Conservation (phyloP, 2,797 vertebrate species). For the Gallinago stenura region DNA sequence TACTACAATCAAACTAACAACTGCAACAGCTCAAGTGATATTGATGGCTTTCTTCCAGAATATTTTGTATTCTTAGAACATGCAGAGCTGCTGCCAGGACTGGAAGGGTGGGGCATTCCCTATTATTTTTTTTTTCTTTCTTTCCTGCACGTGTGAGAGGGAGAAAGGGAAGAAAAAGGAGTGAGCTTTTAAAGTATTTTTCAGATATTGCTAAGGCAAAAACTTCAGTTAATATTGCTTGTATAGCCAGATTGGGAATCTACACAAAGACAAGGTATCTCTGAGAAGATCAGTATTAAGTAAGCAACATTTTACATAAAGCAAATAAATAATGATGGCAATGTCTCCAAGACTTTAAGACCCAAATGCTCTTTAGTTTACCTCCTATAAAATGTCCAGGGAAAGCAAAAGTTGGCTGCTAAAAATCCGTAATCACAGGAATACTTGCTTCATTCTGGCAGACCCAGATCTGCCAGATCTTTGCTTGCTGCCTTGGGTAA, state of each 20-base stretch:
- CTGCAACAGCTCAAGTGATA: not conserved
- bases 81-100: not conserved
- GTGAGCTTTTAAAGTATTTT: not conserved
- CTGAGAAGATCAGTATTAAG: not conserved
- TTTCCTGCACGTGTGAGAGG: not conserved
- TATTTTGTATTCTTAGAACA: not conserved
- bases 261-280: not conserved
- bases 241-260: not conserved
- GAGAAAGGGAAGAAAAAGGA: not conserved
- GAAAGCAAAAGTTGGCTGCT: not conserved
- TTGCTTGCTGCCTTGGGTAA: not conserved
- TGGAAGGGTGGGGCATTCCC: not conserved
- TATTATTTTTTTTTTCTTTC: fast-evolving
- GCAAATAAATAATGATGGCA: not conserved
- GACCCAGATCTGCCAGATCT: not conserved
- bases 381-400: not conserved
- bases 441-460: not conserved
- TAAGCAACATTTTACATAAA: not conserved
- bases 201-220: not conserved
- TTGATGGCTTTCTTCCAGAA: not conserved
- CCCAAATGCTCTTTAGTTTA: not conserved
- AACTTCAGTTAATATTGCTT: not conserved
- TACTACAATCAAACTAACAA: not conserved
- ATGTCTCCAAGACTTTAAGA: not conserved
- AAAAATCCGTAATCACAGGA: not conserved